These are phyloP conservation scores for Semnornis frantzii DNA, from an alignment of 2,113 vertebrate species.

Conservation along the genomic window DNA sequence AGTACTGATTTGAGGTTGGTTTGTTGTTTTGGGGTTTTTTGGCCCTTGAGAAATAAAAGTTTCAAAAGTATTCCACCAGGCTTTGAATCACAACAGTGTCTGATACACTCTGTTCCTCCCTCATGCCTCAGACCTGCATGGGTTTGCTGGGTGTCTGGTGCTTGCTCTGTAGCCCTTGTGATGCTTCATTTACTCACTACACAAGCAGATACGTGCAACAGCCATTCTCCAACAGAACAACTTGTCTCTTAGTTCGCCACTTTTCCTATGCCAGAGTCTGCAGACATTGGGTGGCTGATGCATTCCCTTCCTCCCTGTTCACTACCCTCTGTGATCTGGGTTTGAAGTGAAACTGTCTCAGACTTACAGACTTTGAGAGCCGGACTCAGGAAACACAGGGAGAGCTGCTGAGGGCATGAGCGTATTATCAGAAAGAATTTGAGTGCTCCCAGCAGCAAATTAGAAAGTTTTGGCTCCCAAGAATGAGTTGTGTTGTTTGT, in stretches of 20 bases:
- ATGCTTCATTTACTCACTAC: conserved; percentile 33
- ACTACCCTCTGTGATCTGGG: conserved; percentile 57
- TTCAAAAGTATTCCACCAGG: not conserved
- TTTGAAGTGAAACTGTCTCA: conserved; percentile 73
- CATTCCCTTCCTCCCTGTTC: conserved; percentile 12
- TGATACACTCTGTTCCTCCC: not conserved
- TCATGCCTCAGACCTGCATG: not conserved
- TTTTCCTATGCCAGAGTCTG: not conserved
- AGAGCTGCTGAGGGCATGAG: conserved; percentile 58
- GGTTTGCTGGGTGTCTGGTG: not conserved
- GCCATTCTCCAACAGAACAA: not conserved
- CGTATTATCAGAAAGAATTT: conserved; percentile 79
- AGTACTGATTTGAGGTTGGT: not conserved
- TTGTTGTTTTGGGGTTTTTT: not conserved
- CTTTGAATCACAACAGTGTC: not conserved
- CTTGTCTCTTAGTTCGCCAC: not conserved
- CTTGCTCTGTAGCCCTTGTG: not conserved
- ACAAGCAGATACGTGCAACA: not conserved
- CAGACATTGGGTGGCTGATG: not conserved
- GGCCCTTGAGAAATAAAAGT: not conserved
- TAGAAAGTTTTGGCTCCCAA: conserved; percentile 81
- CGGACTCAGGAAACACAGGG: conserved; percentile 18
- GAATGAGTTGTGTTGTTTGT: conserved; percentile 86
- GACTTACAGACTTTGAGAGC: conserved; percentile 40
- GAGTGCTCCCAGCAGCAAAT: conserved; percentile 77